These are phyloP conservation scores for Pollimyrus isidori DNA, from an alignment of 2,113 vertebrate genomes.

Conservation along the genomic window DNA sequence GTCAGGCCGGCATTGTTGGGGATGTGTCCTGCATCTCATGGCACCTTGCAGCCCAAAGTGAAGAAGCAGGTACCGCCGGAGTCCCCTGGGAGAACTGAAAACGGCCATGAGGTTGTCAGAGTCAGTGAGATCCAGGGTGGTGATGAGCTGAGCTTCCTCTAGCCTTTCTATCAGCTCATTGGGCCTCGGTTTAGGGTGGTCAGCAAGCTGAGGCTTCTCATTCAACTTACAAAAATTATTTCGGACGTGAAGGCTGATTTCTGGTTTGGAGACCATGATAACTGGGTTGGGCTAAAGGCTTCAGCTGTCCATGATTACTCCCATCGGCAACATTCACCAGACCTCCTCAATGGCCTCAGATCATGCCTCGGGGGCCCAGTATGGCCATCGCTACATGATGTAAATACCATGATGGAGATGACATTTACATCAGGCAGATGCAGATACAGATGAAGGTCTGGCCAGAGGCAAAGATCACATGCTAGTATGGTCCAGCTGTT, in stretches of 20 bases:
- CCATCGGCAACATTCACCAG: background rate
- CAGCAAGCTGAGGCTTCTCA: background rate
- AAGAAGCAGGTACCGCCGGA: background rate
- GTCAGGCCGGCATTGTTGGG: background rate
- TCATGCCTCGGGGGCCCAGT: background rate
- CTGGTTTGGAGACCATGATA: background rate
- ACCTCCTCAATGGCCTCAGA: background rate
- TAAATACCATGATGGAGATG: background rate
- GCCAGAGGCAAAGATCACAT: background rate
- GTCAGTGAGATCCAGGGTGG: background rate
- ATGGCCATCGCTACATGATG: background rate
- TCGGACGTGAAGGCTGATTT: background rate
- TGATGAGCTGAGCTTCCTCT: background rate
- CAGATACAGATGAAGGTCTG: background rate
- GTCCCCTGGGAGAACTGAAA: background rate
- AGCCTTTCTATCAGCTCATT: background rate
- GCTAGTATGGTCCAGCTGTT: background rate
- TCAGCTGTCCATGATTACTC: background rate
- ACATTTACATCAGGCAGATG: background rate
- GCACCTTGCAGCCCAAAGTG: background rate
- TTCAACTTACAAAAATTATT: background rate
- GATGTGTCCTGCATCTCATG: background rate
- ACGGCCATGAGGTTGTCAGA: background rate
- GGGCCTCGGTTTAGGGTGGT: background rate
- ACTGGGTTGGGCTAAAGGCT: background rate